phyloP scores from a whole-genome alignment of 2,797 vertebrate genomes.

The Australoheros facetus region DNA sequence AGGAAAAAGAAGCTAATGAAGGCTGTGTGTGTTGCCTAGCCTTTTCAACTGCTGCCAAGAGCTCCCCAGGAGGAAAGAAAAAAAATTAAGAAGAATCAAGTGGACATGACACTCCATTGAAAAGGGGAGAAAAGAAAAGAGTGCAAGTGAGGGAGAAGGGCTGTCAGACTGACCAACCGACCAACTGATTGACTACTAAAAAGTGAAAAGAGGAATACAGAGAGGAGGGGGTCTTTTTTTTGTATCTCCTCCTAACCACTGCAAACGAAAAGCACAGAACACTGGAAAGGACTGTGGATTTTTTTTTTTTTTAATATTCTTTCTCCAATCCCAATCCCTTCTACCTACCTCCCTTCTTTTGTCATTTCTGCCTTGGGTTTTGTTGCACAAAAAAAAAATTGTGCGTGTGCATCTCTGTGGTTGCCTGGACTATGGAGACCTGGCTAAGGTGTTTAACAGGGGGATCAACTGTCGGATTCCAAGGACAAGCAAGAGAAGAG shows the following conservation, averaged over 20 bases:
- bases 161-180: conserved; percentile 67
- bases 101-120: conserved; percentile 57
- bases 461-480: conserved; percentile 85
- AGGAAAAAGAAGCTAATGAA: conserved; percentile 78
- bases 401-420: conserved; percentile 55
- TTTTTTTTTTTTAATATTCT: conserved; percentile 48
- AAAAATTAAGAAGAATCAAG: conserved; percentile 58
- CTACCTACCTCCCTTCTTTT: conserved; percentile 41
- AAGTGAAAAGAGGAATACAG: conserved; percentile 78
- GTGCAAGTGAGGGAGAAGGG: conserved; percentile 51
- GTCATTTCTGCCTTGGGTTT: conserved; percentile 51
- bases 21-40: conserved; percentile 73
- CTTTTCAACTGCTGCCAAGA: conserved; percentile 62
- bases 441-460: conserved; percentile 76
- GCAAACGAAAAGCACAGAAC: conserved; percentile 70
- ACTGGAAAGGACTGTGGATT: conserved; percentile 77
- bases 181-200: conserved; percentile 73
- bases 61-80: conserved; percentile 31
- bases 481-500: conserved; percentile 87
- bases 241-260: conserved; percentile 28
- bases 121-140: conserved; percentile 29
- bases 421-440: conserved; percentile 83
- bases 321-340: conserved; percentile 45
- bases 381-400: conserved; percentile 47
- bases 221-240: conserved; percentile 50